Base-by-base conservation (phyloP, 2,113 vertebrate species). In the Elephantulus edwardii region DNA sequence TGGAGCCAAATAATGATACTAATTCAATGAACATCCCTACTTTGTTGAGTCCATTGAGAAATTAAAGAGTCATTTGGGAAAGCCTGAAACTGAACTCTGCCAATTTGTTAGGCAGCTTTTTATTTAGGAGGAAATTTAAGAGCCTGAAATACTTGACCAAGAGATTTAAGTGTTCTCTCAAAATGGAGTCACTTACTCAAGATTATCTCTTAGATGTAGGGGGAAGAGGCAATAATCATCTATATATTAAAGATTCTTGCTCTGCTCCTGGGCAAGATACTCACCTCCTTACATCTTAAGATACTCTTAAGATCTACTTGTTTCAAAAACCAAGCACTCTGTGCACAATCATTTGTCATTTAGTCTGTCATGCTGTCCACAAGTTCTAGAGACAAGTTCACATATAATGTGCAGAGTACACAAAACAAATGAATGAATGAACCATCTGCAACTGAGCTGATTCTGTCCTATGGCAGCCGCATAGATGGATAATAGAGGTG, bases 1-100 rank as follows among this genome's bases (percentile, higher is more conserved):
- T 85, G 70, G 79, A 83, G 75, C 52, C 84, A 92, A 95, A 94
- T 70, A 83, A 75, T 91, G 86, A 95, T 86, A 86, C 92, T 92
- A 95, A 95, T 83, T 95, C 90, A 95, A 92, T 91, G 82, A 96
- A 89, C 74, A 77, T 76, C 28, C 12, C 79, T 20, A 66, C 86
- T 86, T 89, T 78, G 77, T 70, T 71, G 44, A 93, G 62, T 66
- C 83, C n/a, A 30, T 71, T 0, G 2, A 91, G 86, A 66, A 93
- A 76, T 30, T 60, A 88, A 83, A 84, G 62, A 82, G 20, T 66
- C 92, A 86, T 92, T 76, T 72, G 91, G 79, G 89, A 91, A 89
- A 68, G 75, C 8, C 79, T 72, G 62, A 76, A 88, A 91, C 64
- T 80, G 58, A 90, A 80, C 30, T 64, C n/a, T 17, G 28, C 71